Percentiles rank a stretch among this genome's conserved stretches.
These are phyloP conservation scores for Aethina tumida DNA, from an alignment of 1,140 invertebrate species.

Conservation along the genomic window DNA sequence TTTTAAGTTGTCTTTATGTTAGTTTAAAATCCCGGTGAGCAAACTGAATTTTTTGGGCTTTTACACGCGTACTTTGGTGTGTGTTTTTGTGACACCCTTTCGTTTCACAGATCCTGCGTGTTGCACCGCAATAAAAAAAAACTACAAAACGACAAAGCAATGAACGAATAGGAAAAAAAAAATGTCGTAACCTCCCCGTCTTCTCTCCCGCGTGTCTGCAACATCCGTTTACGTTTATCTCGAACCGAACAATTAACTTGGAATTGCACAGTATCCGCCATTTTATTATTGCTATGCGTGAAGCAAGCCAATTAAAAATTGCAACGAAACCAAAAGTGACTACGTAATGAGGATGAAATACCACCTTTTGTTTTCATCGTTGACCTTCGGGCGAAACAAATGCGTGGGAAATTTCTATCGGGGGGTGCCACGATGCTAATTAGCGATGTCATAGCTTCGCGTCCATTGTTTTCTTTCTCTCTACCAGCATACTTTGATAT, in stretches of 20 bases:
- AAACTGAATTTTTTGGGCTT: no score
- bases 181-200: slow-evolving; percentile 1
- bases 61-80: no score
- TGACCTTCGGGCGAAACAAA: slow-evolving; percentile 16
- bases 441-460: slow-evolving; percentile 20
- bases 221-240: slow-evolving; percentile 23
- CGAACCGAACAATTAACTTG: slow-evolving; percentile 26
- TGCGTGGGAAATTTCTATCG: slow-evolving; percentile 22
- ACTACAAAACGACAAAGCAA: no score
- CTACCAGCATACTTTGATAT: slow-evolving; percentile 21
- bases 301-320: slow-evolving; percentile 34
- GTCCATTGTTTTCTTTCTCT: slow-evolving; percentile 22
- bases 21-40: no score
- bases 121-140: slow-evolving; percentile 6
- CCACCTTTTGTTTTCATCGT: slow-evolving; percentile 25
- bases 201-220: slow-evolving; percentile 17
- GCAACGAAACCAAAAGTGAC: slow-evolving; percentile 31
- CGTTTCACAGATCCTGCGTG: no score
- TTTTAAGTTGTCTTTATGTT: no score
- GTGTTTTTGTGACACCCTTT: no score
- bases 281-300: slow-evolving; percentile 32
- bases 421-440: slow-evolving; percentile 23
- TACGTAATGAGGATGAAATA: slow-evolving; percentile 31
- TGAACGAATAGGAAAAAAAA: slow-evolving; percentile 1
- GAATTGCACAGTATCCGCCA: slow-evolving; percentile 34